Percentiles rank a stretch among this genome's conserved stretches.
Conservation (phyloP, 1,140 invertebrate genomes). For the Atopsyche davidsoni region DNA sequence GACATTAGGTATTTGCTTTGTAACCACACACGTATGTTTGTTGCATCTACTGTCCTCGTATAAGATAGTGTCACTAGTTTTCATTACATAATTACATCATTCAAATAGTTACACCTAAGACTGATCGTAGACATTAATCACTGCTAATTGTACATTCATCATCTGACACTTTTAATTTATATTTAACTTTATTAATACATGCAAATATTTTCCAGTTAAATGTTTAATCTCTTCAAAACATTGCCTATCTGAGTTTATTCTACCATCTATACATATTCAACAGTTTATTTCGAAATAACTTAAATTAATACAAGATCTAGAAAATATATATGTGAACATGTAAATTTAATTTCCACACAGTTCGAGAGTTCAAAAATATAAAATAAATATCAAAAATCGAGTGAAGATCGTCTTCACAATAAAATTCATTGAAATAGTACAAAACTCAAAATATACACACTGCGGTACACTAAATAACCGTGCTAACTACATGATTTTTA, state of each 20-base stretch:
- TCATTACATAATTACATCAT: constrained; percentile 14
- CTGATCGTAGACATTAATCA: constrained; percentile 14
- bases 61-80: constrained; percentile 5
- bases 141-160: constrained; percentile 12
- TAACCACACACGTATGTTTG: constrained; percentile 9
- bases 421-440: no score
- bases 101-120: constrained; percentile 14
- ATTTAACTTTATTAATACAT: constrained; percentile 6
- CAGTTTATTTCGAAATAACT: no score
- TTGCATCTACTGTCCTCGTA: background rate
- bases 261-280: constrained; percentile 8
- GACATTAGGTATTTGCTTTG: no score
- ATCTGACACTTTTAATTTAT: constrained; percentile 11
- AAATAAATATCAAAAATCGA: no score
- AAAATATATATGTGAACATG: no score
- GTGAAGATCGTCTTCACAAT: no score
- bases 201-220: constrained; percentile 5
- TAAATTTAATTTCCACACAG: no score
- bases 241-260: constrained; percentile 10
- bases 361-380: no score
- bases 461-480: no score
- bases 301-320: no score
- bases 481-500: no score
- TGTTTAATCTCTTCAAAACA: constrained; percentile 11
- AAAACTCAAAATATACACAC: no score